Evolutionary conservation across 1,140 invertebrate species (phyloP), one percentile per base, ranked within the genome.

Genomic region (Pachyrhynchus sulphureomaculatus): DNA sequence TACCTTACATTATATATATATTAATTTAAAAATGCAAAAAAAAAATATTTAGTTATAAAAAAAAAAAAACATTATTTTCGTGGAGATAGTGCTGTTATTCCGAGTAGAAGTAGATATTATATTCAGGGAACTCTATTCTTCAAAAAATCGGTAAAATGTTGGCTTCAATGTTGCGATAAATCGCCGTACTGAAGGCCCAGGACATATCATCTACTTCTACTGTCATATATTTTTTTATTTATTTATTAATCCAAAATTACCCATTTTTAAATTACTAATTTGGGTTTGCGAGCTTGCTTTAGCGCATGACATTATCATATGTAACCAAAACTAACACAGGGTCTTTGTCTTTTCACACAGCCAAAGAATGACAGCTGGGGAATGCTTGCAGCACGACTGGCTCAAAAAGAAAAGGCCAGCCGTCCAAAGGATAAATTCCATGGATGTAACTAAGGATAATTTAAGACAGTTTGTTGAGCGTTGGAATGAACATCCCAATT

Each of bases 371-470:
- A 84, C 85, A 68, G 87, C 90, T 60, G 79, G 80, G 71, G 81
- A 90, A 73, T 91, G 89, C 76, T 82, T 89, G 68, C 81, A 83
- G 41, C 89, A 92, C 76, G 81, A 77, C 61, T 93, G 90, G 90
- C 78, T 93, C 81, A 56, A 72, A 74, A 64, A 32, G 70, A 70
- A 62, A 73, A 69, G 42, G 62, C 62, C 60, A 42, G 63, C 59
- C 13, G 63, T 73, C 17, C 47, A 64, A 15, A 67, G 67, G 33
- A 75, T 77, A 62, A 67, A 69, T 33, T 86, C 88, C 62, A 80
- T 92, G 68, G 90, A 91, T 68, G 80, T 88, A 49, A 84, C 91
- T n/a, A 93, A 94, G 79, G 90, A 92, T 70, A 93, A 93, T 75
- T 80, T 94, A 12, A 82, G 86, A 60, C 78, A 87, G 64, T 93